Percentiles rank a stretch among this genome's conserved stretches.
phyloP scores from a whole-genome alignment of 2,113 vertebrate species.

The Xerus inauris region DNA sequence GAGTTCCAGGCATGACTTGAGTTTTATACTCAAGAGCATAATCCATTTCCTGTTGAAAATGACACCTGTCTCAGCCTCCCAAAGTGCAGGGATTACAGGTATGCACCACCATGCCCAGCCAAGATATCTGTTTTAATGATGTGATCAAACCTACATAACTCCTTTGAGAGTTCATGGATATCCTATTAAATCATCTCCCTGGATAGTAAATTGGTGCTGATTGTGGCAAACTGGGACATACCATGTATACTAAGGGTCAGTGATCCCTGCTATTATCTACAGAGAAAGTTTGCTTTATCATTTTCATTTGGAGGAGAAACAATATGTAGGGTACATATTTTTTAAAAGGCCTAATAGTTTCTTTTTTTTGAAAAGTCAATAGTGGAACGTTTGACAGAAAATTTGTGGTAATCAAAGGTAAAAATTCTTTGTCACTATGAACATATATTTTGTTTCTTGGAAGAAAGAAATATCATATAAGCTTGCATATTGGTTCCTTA shows the following conservation, averaged over 20 bases:
- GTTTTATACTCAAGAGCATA: constrained; percentile 43
- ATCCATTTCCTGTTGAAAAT: constrained; percentile 37
- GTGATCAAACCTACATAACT: not conserved
- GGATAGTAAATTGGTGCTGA: not conserved
- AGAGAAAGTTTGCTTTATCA: not conserved
- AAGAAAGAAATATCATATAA: not conserved
- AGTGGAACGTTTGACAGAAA: not conserved
- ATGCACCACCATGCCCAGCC: no score
- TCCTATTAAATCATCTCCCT: not conserved
- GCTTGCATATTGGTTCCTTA: not conserved
- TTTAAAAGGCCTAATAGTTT: not conserved
- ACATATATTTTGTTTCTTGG: not conserved
- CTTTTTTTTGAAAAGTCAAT: not conserved
- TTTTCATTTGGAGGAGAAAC: not conserved
- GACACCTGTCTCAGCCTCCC: no score
- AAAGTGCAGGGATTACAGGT: no score
- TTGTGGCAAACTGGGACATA: not conserved
- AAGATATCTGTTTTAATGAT: not conserved
- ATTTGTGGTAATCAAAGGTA: not conserved
- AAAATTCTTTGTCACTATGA: not conserved
- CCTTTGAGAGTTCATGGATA: not conserved
- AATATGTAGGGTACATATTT: not conserved
- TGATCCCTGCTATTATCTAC: not conserved
- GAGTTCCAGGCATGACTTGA: not conserved
- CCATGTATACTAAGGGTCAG: not conserved